Evolutionary conservation across 1,140 invertebrate species (phyloP).

Genomic region (Lepidurus couesii): DNA sequence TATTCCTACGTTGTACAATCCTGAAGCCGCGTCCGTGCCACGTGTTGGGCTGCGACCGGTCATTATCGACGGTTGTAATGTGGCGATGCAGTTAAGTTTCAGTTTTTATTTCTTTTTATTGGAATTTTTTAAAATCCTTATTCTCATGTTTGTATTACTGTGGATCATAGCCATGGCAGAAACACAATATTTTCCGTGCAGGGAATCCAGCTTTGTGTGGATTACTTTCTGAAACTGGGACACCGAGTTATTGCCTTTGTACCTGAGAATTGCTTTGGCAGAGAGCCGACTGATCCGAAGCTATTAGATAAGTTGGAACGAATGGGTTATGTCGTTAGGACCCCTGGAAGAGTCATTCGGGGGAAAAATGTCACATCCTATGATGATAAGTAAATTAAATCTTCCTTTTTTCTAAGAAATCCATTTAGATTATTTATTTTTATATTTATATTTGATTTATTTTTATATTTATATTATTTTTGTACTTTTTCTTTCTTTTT

Average conservation of each 20-base stretch:
- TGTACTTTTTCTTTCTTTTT: too few species aligned
- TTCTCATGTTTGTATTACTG: conserved; percentile 27
- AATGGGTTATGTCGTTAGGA: conserved; percentile 34
- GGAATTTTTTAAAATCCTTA: background rate
- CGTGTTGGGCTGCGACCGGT: conserved; percentile 36
- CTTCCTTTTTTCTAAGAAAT: background rate
- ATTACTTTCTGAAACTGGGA: conserved; percentile 35
- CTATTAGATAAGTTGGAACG: conserved; percentile 3
- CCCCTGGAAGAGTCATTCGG: conserved; percentile 34
- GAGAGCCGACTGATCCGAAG: conserved; percentile 26
- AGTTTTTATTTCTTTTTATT: conserved; percentile 20
- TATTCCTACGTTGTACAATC: background rate
- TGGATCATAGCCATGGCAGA: conserved; percentile 43
- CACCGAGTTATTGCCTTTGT: conserved; percentile 34
- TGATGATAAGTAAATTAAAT: conserved; percentile 36
- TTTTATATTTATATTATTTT: background rate
- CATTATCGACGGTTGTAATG: conserved; percentile 47
- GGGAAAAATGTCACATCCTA: conserved; percentile 31
- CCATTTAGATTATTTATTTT: background rate
- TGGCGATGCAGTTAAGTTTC: conserved; percentile 44
- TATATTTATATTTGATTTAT: too few species aligned
- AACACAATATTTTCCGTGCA: conserved; percentile 42
- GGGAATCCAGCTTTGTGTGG: conserved; percentile 42
- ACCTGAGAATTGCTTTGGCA: conserved; percentile 22
- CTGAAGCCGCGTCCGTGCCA: background rate